Conservation (phyloP, 1,140 invertebrate species). For the Caenorhabditis briggsae region DNA sequence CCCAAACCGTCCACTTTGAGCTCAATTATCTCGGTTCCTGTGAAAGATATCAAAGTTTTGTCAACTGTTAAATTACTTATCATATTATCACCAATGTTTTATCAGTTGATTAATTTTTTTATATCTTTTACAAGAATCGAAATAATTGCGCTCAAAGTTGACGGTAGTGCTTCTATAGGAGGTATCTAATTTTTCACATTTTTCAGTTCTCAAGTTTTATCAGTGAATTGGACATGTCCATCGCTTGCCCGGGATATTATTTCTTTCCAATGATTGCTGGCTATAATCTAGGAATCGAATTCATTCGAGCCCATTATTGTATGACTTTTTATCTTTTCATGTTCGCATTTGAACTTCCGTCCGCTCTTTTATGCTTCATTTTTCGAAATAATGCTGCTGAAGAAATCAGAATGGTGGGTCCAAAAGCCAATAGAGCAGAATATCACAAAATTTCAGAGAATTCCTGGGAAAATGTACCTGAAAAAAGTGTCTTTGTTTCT, state of each 20-base stretch:
- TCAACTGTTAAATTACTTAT: too few species aligned
- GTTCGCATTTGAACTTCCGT: not conserved
- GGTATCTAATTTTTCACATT: too few species aligned
- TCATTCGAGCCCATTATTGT: not conserved
- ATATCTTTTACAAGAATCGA: too few species aligned
- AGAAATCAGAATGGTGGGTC: not conserved
- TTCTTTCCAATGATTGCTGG: conserved; percentile 21
- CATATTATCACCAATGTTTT: too few species aligned
- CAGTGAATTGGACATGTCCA: not conserved
- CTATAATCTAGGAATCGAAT: not conserved
- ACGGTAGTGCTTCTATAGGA: too few species aligned
- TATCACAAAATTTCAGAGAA: not conserved
- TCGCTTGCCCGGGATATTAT: conserved; percentile 6
- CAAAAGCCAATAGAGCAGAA: not conserved
- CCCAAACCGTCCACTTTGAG: too few species aligned
- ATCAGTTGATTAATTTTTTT: too few species aligned
- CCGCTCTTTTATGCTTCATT: not conserved
- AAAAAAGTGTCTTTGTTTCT: not conserved
- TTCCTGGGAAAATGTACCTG: not conserved
- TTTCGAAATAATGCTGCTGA: not conserved
- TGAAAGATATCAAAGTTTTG: too few species aligned
- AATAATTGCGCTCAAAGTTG: too few species aligned
- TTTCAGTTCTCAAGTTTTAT: not conserved
- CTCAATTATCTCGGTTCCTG: too few species aligned
- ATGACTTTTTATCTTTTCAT: not conserved